Evolutionary conservation across 37 sponge, comb jelly and placozoan species (phyloP).

Genomic region (Amphimedon queenslandica): DNA sequence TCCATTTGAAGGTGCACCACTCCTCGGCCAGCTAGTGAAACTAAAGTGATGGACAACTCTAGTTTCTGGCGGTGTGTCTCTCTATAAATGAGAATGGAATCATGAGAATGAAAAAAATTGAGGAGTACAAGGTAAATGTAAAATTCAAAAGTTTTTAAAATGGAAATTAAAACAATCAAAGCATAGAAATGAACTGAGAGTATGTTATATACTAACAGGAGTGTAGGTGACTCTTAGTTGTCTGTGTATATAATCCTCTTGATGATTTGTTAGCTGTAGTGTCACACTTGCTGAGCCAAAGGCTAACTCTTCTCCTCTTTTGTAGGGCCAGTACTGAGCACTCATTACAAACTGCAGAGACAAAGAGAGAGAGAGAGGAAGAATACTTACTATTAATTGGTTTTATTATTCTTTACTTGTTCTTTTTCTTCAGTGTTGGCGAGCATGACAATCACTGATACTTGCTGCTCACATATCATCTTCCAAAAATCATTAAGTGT

Average conservation of each 20-base stretch:
- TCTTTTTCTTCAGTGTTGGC: conserved; percentile 50
- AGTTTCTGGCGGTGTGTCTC: background rate
- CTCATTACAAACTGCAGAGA: conserved; percentile 60
- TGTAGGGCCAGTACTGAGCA: conserved; percentile 72
- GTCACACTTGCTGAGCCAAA: conserved; percentile 8
- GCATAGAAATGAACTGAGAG: conserved; percentile 2
- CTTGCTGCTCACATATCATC: conserved; percentile 72
- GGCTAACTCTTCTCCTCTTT: conserved; percentile 4
- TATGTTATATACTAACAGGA: conserved; percentile 19
- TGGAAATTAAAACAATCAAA: background rate
- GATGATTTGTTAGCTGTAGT: conserved; percentile 9
- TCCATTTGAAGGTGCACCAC: conserved; percentile 56
- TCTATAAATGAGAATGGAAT: background rate
- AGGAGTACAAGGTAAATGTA: background rate
- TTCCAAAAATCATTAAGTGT: conserved; percentile 82
- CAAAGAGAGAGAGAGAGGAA: background rate
- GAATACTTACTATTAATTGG: background rate
- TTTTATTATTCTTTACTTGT: conserved; percentile 18
- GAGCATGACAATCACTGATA: conserved; percentile 68
- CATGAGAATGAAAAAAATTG: background rate
- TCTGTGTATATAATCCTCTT: conserved; percentile 51
- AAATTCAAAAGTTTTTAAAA: background rate
- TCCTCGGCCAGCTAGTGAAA: conserved; percentile 79
- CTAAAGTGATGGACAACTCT: conserved; percentile 71
- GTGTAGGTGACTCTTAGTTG: conserved; percentile 65